These are phyloP conservation scores for Holothuria glaberrima DNA, from an alignment of 35 echinoderm and acorn worm genomes.

Conservation along the genomic window DNA sequence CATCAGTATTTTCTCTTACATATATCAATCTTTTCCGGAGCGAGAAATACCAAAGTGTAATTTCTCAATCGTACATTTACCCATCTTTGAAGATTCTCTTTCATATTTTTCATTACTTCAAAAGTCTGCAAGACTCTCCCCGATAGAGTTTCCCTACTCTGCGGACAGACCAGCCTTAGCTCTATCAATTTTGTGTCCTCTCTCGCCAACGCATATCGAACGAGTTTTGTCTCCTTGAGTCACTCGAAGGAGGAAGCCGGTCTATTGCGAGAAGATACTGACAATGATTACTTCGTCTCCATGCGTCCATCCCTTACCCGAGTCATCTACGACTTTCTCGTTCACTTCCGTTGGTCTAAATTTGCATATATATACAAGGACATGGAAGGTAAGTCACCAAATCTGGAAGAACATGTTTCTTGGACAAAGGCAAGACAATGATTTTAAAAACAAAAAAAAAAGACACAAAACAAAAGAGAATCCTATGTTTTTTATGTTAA, in stretches of 20 bases:
- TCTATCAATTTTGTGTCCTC: constrained; percentile 12
- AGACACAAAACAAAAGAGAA: neutral
- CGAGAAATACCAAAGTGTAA: too few species aligned
- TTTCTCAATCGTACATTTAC: neutral
- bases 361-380: constrained; percentile 86
- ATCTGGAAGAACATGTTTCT: neutral
- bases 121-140: constrained; percentile 23
- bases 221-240: constrained; percentile 16
- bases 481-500: too few species aligned
- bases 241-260: constrained; percentile 51
- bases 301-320: constrained; percentile 75
- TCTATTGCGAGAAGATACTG: neutral
- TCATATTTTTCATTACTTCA: neutral
- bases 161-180: constrained; percentile 1
- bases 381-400: constrained; percentile 63
- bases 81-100: neutral
- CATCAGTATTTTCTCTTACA: too few species aligned
- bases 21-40: too few species aligned
- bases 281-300: constrained; percentile 72
- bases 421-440: too few species aligned
- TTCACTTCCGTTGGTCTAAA: constrained; percentile 68
- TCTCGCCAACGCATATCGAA: constrained; percentile 13
- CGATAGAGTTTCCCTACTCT: neutral
- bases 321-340: constrained; percentile 61
- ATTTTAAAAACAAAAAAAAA: neutral